Evolutionary conservation across 2,888 invertebrate species (phyloP).

Genomic region (Acrocera orbiculus): DNA sequence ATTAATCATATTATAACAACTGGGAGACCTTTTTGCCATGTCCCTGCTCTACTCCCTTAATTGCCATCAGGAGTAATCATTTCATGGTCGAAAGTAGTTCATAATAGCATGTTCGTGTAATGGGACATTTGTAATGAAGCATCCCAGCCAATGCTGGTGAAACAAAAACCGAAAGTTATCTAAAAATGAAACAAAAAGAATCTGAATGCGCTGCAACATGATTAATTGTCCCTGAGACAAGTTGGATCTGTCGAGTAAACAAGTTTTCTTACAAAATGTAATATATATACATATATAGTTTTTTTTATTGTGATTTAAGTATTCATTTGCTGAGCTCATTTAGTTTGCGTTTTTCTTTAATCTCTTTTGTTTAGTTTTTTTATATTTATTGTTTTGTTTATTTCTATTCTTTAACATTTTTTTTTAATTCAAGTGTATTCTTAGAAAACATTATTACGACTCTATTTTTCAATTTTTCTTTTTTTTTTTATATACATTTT

Average conservation of each 20-base stretch:
- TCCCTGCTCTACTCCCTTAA: neutral
- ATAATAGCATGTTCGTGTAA: constrained; percentile 10
- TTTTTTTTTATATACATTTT: constrained; percentile 3
- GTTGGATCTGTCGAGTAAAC: too few species aligned
- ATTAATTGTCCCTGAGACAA: constrained; percentile 8
- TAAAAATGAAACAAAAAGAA: constrained; percentile 1
- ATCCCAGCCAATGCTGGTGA: too few species aligned
- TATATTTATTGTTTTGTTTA: neutral
- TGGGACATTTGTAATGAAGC: too few species aligned
- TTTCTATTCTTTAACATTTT: neutral
- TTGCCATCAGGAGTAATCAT: constrained; percentile 6
- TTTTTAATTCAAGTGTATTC: neutral
- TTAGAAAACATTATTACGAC: neutral
- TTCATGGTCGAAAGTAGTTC: constrained; percentile 10
- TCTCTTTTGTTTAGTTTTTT: neutral
- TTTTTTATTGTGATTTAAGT: constrained; percentile 3
- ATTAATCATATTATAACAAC: constrained; percentile 12
- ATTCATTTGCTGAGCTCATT: neutral
- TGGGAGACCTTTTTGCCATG: constrained; percentile 2
- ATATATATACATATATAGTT: neutral
- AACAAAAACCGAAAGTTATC: neutral
- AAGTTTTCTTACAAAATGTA: neutral
- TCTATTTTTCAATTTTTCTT: constrained; percentile 2
- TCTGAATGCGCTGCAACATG: constrained; percentile 8
- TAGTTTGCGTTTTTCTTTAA: constrained; percentile 1